Base-by-base conservation (phyloP, 1,140 invertebrate species). In the Schlechtendalia chinensis region DNA sequence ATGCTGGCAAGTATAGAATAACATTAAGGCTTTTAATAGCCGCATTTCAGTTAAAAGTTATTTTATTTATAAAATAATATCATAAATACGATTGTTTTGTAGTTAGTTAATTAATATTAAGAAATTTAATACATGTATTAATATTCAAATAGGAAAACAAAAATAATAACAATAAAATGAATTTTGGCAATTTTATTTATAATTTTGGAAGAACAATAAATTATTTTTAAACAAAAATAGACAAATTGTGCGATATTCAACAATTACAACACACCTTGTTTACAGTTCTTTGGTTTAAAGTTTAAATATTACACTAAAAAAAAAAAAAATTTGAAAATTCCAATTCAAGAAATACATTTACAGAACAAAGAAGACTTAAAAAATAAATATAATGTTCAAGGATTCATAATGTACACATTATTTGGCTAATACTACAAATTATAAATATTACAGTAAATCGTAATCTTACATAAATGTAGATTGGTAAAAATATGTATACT, bases 191-290 rank as follows among this genome's bases (percentile, higher is more conserved):
- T 50, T 54, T 19, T 72, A 72, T 72, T 72, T 72, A 53, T 54
- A 27, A 54, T 29, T 53, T 53, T 71, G 24, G 16, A 54, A 72
- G 47, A n/a, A 54, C 47, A 54, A 54, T 72, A 72, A 29, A n/a
- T 32, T 29, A 12, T 54, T 72, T 72, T 54, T n/a, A 32, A 72
- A 54, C 50, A 72, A 72, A 72, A 54, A 54, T 72, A 54, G 24
- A 54, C 10, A 32, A 72, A 54, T 29, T 72, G 27, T 29, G 10
- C 11, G 4, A 53, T 19, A 53, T 19, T 71, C 14, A 27, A 53
- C 24, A 54, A 19, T 72, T 72, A 72, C 24, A 19, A 32, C 4
- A n/a, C 27, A 29, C 12, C 10, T 32, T 53, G 24, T 32, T 54
- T 16, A 45, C 10, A 54, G 17, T 53, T 29, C 19, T 72, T 72